Conservation (phyloP, 2,888 invertebrate genomes). For the Caenorhabditis sulstoni region DNA sequence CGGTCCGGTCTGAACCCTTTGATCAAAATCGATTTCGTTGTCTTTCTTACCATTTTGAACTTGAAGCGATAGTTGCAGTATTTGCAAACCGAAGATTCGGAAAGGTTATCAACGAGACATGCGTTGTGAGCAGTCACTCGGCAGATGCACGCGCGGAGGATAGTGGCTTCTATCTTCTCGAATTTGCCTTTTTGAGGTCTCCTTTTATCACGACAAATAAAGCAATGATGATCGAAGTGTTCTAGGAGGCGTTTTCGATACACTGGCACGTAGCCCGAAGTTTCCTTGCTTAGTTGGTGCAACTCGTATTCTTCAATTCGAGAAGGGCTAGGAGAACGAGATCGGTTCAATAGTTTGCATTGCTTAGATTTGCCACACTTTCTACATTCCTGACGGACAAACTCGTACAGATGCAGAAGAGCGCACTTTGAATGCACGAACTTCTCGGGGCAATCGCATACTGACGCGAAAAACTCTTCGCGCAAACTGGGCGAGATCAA, state of each 20-base stretch:
- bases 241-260: slow-evolving; percentile 1
- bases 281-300: background rate
- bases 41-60: background rate
- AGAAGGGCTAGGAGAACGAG: background rate
- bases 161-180: slow-evolving; percentile 7
- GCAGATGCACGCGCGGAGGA: slow-evolving; percentile 17
- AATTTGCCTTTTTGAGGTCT: background rate
- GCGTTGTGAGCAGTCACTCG: slow-evolving; percentile 31
- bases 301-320: background rate
- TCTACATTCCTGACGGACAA: slow-evolving; percentile 7
- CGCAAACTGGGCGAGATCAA: background rate
- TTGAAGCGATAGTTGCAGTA: slow-evolving; percentile 10
- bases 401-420: slow-evolving; percentile 4
- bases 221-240: slow-evolving; percentile 16
- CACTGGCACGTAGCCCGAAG: background rate
- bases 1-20: background rate
- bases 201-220: slow-evolving; percentile 13
- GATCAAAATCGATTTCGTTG: no score
- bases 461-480: slow-evolving; percentile 20
- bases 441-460: slow-evolving; percentile 14
- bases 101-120: slow-evolving; percentile 22
- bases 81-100: no score
- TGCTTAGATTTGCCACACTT: slow-evolving; percentile 4
- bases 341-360: background rate
- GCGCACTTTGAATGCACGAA: slow-evolving; percentile 33